Evolutionary conservation across 2,888 invertebrate species (phyloP), one percentile per base, ranked within the genome.

Genomic region (Acronicta leporina): DNA sequence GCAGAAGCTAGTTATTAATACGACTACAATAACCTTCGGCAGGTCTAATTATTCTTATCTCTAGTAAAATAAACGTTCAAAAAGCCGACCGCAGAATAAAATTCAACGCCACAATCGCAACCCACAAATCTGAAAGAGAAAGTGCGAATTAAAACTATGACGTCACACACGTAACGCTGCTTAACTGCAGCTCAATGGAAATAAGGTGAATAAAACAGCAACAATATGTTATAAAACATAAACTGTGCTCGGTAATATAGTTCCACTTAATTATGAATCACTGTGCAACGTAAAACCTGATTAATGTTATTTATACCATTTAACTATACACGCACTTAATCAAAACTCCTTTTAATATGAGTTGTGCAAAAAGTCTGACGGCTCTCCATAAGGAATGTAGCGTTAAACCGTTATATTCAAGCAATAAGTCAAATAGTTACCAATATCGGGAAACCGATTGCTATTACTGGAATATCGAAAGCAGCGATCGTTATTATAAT

Each of bases 61-160:
- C 25, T 6, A 5, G 6, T 20, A 41, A 5, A 14, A 33, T 4
- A 27, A 41, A 48, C 15, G 33, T 30, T 44, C 38, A 11, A 20
- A 49, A 33, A 10, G 1, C 11, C 13, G 15, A 51, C 25, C 3
- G 16, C n/a, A 11, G 11, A 46, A 44, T 41, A 13, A 33, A 61
- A 27, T 33, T 41, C n/a, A 9, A 48, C 45, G 11, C n/a, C 10
- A 44, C 35, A 44, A 30, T 53, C n/a, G 3, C 45, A 54, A 49
- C 15, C 30, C 20, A 50, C 38, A 38, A 58, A 64, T 38, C 13
- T 54, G 16, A 44, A 54, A 43, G 51, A 43, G 51, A 68, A 69
- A 70, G 65, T 64, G 51, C 11, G 47, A 42, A 40, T 33, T 43
- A 40, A 60, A 59, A 49, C n/a, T 30, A 69, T 69, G 54, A 14